phyloP scores from a whole-genome alignment of 1,140 invertebrate genomes.

The Scaptomyza graminum region DNA sequence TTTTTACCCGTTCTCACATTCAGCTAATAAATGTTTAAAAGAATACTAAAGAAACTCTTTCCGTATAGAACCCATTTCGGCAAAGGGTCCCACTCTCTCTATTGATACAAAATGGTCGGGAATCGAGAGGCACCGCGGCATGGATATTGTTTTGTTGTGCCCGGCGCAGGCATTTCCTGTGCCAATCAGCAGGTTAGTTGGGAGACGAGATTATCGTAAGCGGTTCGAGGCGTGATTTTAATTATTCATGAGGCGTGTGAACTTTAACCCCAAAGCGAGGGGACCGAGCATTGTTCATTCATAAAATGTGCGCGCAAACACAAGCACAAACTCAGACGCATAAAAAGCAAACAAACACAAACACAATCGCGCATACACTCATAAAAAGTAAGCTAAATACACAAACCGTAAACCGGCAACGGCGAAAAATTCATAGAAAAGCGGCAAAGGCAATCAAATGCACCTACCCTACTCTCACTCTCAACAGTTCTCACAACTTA shows the following conservation, averaged over 20 bases:
- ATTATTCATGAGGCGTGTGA: slow-evolving; percentile 61
- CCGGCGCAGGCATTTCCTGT: slow-evolving; percentile 88
- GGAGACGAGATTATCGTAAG: neutral
- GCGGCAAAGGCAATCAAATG: slow-evolving; percentile 36
- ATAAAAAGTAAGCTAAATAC: slow-evolving; percentile 76
- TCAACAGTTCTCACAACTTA: slow-evolving; percentile 1
- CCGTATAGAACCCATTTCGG: slow-evolving; percentile 86
- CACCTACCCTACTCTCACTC: neutral
- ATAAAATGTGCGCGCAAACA: slow-evolving; percentile 71
- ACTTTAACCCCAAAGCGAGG: slow-evolving; percentile 48
- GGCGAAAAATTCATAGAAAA: slow-evolving; percentile 25
- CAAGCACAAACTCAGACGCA: slow-evolving; percentile 9
- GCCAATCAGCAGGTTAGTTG: slow-evolving; percentile 87
- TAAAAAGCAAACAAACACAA: slow-evolving; percentile 5
- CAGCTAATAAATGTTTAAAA: neutral
- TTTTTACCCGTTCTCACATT: slow-evolving; percentile 1
- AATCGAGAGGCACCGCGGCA: slow-evolving; percentile 70
- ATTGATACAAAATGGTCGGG: slow-evolving; percentile 85
- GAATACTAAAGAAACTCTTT: slow-evolving; percentile 2
- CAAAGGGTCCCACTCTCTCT: slow-evolving; percentile 85
- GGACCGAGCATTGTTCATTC: slow-evolving; percentile 53
- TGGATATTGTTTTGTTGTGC: slow-evolving; percentile 86
- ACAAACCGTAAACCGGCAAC: slow-evolving; percentile 60
- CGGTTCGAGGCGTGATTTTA: slow-evolving; percentile 28
- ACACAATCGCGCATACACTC: slow-evolving; percentile 36